phyloP scores from a whole-genome alignment of 2,888 invertebrate genomes.

The Allygus modestus region DNA sequence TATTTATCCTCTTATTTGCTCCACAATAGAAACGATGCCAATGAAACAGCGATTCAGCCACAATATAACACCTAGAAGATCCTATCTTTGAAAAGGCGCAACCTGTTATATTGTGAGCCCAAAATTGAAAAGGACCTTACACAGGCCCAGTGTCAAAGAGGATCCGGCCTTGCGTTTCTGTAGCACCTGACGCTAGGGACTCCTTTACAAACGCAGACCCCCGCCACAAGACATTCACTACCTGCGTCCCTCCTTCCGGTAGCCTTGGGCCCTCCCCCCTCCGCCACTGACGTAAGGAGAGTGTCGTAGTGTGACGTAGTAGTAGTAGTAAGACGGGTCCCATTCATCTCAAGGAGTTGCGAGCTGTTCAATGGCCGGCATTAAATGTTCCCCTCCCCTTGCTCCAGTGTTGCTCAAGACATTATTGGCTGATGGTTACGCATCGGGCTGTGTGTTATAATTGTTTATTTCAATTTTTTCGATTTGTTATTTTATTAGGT shows the following conservation, averaged over 20 bases:
- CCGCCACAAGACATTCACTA: slow-evolving; percentile 55
- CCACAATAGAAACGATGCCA: too few relatives aligned
- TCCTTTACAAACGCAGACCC: slow-evolving; percentile 44
- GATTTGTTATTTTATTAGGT: too few relatives aligned
- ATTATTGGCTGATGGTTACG: neutral
- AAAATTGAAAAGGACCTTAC: slow-evolving; percentile 31
- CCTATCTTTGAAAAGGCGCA: slow-evolving; percentile 6
- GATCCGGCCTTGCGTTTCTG: slow-evolving; percentile 23
- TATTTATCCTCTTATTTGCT: too few relatives aligned
- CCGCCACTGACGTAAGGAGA: slow-evolving; percentile 59
- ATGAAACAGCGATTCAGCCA: neutral
- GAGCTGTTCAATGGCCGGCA: slow-evolving; percentile 31
- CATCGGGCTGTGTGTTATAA: neutral
- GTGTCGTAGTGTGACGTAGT: slow-evolving; percentile 58
- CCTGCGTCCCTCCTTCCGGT: slow-evolving; percentile 51
- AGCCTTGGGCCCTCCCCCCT: slow-evolving; percentile 45
- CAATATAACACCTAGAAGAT: neutral
- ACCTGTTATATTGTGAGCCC: slow-evolving; percentile 18
- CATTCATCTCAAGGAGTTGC: slow-evolving; percentile 58
- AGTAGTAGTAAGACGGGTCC: slow-evolving; percentile 61
- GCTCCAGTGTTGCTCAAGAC: slow-evolving; percentile 24
- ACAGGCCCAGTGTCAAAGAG: neutral
- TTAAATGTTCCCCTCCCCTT: slow-evolving; percentile 32
- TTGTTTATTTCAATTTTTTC: neutral
- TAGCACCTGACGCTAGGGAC: slow-evolving; percentile 58